Conservation (phyloP, 2,888 invertebrate species). For the Timema podura region DNA sequence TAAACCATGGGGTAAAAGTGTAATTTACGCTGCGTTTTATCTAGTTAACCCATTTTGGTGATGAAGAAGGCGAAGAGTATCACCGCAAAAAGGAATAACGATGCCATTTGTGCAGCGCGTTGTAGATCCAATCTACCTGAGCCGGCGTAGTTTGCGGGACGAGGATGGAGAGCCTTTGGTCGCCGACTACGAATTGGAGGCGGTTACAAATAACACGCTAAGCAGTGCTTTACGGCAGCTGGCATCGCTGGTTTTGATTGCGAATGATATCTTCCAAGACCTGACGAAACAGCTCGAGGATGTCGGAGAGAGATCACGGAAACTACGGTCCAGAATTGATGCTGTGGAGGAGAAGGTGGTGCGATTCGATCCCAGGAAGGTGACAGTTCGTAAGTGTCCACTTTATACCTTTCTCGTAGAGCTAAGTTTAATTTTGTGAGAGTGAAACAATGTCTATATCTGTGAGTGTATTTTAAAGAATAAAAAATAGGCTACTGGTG, state of each 20-base stretch:
- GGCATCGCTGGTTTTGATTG: constrained; percentile 75
- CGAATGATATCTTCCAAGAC: constrained; percentile 82
- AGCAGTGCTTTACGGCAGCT: constrained; percentile 81
- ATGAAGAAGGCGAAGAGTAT: constrained; percentile 20
- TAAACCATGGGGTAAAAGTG: constrained; percentile 16
- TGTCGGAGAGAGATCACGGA: constrained; percentile 68
- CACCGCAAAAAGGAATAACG: constrained; percentile 37
- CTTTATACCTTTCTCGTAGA: background rate
- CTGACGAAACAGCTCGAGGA: constrained; percentile 69
- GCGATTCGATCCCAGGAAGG: constrained; percentile 79
- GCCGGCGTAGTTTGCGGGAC: constrained; percentile 56
- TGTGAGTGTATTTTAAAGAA: too few relatives aligned
- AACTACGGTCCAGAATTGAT: constrained; percentile 64
- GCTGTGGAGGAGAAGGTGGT: constrained; percentile 67
- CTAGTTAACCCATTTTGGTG: constrained; percentile 12
- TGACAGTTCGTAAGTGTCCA: constrained; percentile 85
- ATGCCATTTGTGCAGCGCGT: constrained; percentile 88
- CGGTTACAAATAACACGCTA: constrained; percentile 81
- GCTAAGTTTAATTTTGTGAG: too few relatives aligned
- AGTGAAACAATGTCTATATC: too few relatives aligned
- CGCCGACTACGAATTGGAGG: constrained; percentile 73
- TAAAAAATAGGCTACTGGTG: too few relatives aligned
- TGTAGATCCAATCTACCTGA: constrained; percentile 76
- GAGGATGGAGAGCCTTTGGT: constrained; percentile 57
- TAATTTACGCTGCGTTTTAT: constrained; percentile 9